Conservation (phyloP, 2,113 vertebrate species). For the Sceloporus tristichus region DNA sequence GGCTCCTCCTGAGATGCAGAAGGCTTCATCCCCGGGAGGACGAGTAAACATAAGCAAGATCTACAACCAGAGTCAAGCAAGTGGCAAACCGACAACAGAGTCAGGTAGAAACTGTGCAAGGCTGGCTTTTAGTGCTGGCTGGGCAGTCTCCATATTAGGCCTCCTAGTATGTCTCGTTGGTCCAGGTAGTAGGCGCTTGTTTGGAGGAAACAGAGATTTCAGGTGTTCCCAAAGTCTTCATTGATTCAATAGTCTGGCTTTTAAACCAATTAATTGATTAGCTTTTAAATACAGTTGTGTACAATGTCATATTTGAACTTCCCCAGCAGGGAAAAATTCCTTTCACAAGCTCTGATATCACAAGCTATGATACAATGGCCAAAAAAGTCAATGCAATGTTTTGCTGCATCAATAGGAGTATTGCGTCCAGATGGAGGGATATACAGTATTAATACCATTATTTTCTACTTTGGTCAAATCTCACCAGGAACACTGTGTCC, state of each 20-base stretch:
- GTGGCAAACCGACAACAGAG: background rate
- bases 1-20: background rate
- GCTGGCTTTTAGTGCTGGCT: background rate
- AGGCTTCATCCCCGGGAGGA: background rate
- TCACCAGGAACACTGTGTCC: too few relatives aligned
- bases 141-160: background rate
- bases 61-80: background rate
- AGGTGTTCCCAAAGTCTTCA: background rate
- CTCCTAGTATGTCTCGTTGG: background rate
- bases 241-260: background rate
- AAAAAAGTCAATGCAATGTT: too few relatives aligned
- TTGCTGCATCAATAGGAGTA: too few relatives aligned
- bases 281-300: background rate
- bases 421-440: too few relatives aligned
- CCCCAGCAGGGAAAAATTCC: background rate
- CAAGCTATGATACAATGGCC: too few relatives aligned
- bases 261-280: constrained; percentile 1
- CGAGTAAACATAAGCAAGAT: background rate
- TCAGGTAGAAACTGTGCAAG: background rate
- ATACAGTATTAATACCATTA: too few relatives aligned
- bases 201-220: background rate
- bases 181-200: background rate
- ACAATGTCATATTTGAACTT: background rate
- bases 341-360: background rate
- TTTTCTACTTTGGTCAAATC: too few relatives aligned